Evolutionary conservation across 1,140 invertebrate genomes (phyloP), one percentile per base, ranked within the genome.

Genomic region (Tribolium castaneum): DNA sequence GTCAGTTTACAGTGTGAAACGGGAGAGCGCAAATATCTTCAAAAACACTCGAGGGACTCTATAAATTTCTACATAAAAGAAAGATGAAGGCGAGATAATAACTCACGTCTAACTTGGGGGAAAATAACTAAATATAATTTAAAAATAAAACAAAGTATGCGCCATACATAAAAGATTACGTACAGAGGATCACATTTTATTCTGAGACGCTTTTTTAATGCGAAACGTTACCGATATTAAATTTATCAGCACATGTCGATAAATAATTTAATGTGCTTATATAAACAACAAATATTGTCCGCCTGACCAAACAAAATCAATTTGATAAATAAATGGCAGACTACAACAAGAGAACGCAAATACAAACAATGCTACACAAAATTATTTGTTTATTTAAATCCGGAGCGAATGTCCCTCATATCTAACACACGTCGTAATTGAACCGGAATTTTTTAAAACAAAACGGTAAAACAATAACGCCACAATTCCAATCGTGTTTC

Each of bases 71-170:
- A 71, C 66, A 80, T 76, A 77, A 80, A 80, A 81, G 80, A 78
- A 81, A 81, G 80, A 80, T 77, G 78, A 80, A 80, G 76, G 80
- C 78, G 62, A 66, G 78, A 79, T 81, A 81, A 81, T 81, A 81
- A 81, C 78, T 81, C 80, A 81, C 78, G 78, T 76, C 78, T 54
- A 76, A 79, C 77, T 75, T 78, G 56, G 35, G 74, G 77, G 59
- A 78, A 78, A 78, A 78, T 78, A 75, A 66, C 77, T 78, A 78
- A 78, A 75, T 78, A 78, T 78, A 78, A 78, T 78, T 78, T 78
- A 73, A 70, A 78, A 78, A 78, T 78, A 78, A 78, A 78, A 78
- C 56, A 78, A 78, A 70, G 50, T 35, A 75, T 76, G 73, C 59
- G 72, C 73, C 73, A 34, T 75, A 73, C 56, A 52, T 78, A 75